Base-by-base conservation (phyloP, 2,113 vertebrate genomes). In the Egretta garzetta region DNA sequence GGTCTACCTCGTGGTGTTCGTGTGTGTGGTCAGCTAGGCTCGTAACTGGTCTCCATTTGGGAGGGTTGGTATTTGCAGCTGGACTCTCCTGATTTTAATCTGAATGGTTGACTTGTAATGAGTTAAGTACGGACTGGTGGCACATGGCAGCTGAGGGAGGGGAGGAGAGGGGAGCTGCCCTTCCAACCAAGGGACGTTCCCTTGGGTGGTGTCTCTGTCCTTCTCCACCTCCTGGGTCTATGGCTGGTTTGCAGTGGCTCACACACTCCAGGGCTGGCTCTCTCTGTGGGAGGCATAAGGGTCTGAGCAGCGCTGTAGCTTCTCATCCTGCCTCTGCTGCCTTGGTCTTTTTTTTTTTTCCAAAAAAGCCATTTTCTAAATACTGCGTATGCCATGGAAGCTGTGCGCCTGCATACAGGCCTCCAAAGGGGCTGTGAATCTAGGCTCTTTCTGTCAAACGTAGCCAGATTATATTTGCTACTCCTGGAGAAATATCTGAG, bases 1-100 rank as follows among this genome's bases (percentile, higher is more conserved):
- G 2, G 13, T 66, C 45, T 30, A 2, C 33, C 41, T 79, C 1
- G 0, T 26, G 37, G 10, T 74, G 43, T 39, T 79, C 0, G 0
- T 62, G n/a, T 47, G 45, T n/a, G 47, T 39, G 52, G 45, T 23
- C 47, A 52, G 45, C 39, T 19, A 41, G 35, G 33, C 37, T 71
- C 49, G 13, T 41, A 37, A 37, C 26, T 32, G 22, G 14, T 6
- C 47, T 73, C 32, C 20, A 2, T 64, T 53, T 66, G 43, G 16
- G 45, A 72, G 19, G 14, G 22, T 4, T 67, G 20, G 7, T 50
- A 53, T 37, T 73, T 62, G 20, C 47, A 45, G 2, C 14, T 76
- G 50, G 39, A 55, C 10, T 35, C 7, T 45, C 39, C 9, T 47
- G 50, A 53, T 35, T 71, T 91, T 52, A 33, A 53, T 43, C 30